Base-by-base conservation (phyloP, 2,888 invertebrate species). In the Formica aserva region DNA sequence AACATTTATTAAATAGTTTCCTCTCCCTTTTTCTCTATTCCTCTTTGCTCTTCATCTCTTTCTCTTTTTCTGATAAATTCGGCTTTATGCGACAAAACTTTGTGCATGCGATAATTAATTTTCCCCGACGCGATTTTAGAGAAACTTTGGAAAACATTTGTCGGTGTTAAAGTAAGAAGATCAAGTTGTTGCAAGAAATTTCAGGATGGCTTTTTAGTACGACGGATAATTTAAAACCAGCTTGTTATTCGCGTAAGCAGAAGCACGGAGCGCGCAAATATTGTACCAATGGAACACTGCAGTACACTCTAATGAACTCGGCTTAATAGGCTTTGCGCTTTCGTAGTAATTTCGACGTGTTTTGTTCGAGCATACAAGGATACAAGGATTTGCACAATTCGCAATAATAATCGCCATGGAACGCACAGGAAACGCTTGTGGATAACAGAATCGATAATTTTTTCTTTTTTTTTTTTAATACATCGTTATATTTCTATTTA, bases 271-370 rank as follows among this genome's bases (percentile, higher is more conserved):
- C 55, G 26, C 9, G 60, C 45, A 45, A 45, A 60, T 26, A 57
- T 69, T 6, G 45, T n/a, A 62, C 22, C 32, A 71, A 60, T 78
- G 45, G 29, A 80, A 80, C 45, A 13, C 26, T 77, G 29, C 55
- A 41, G 9, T 26, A 71, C 29, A 45, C 72, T 72, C 78, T 72
- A 72, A 71, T 71, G 45, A 80, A 60, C 15, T 57, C 13, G 22
- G 22, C n/a, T 80, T 80, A 80, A 80, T 62, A 80, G 60, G 45
- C 60, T 80, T 71, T 57, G 45, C 35, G 60, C 35, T 80, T 80
- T 80, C 60, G 45, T 69, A 57, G 45, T 80, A 80, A 80, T 78
- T 71, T 78, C 78, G 45, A 78, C n/a, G 45, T 13, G 18, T 45
- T 71, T 80, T 80, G 60, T 78, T 78, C 45, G 32, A 45, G 55